A percentile compares a stretch with the other conserved stretches of the same genome.
phyloP scores from a whole-genome alignment of 2,797 vertebrate genomes.

The Trachurus trachurus region DNA sequence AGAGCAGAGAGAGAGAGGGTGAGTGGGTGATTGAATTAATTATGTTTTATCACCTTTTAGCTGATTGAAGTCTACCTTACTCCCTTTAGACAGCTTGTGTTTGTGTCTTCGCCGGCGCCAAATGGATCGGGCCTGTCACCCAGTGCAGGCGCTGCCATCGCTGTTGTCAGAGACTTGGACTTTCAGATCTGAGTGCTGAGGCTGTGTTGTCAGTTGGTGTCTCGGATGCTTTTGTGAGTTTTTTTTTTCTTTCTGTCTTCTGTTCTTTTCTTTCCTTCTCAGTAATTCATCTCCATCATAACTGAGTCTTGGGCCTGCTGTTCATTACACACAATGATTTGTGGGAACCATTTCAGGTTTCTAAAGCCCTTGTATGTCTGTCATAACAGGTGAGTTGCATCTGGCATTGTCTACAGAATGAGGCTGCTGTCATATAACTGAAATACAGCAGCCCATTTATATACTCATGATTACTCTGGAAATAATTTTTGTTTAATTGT shows the following conservation, averaged over 20 bases:
- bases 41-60: constrained; percentile 85
- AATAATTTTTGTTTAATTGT: neutral
- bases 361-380: constrained; percentile 7
- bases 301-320: constrained; percentile 14
- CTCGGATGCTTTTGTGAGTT: constrained; percentile 38
- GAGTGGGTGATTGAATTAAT: constrained; percentile 80
- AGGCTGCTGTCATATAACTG: constrained; percentile 5
- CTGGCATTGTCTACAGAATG: constrained; percentile 17
- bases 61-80: constrained; percentile 82
- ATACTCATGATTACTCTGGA: neutral
- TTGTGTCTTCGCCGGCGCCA: constrained; percentile 68
- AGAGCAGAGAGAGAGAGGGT: constrained; percentile 6
- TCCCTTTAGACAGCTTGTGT: constrained; percentile 71
- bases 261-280: constrained; percentile 30
- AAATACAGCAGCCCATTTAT: neutral
- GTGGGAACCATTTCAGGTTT: constrained; percentile 49
- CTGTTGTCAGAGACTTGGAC: constrained; percentile 60
- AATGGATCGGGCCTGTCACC: constrained; percentile 71
- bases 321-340: constrained; percentile 48
- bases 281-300: constrained; percentile 60
- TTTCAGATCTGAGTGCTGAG: constrained; percentile 39
- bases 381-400: constrained; percentile 32
- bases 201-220: constrained; percentile 32
- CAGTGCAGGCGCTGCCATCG: constrained; percentile 51
- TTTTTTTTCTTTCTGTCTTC: neutral